phyloP scores from a whole-genome alignment of 2,797 vertebrate species.

The Karalla daura region DNA sequence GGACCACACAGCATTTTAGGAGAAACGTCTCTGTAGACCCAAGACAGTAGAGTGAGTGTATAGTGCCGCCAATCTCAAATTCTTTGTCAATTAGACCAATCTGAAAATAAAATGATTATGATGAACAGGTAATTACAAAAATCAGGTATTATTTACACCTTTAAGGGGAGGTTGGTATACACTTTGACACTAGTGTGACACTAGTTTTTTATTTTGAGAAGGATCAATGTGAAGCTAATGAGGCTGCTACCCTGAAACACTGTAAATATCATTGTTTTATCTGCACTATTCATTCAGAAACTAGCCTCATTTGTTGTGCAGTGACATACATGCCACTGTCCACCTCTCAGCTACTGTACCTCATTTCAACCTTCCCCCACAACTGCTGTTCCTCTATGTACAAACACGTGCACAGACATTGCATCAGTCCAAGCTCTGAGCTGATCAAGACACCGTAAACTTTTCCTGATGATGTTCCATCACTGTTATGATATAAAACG shows the following conservation, averaged over 20 bases:
- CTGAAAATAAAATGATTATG: slow-evolving; percentile 4
- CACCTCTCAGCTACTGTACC: slow-evolving; percentile 7
- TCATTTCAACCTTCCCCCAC: background rate
- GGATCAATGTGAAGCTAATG: slow-evolving; percentile 1
- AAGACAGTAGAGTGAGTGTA: background rate
- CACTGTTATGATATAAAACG: slow-evolving; percentile 21
- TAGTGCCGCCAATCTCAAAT: slow-evolving; percentile 4
- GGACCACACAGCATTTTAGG: background rate
- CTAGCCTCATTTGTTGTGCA: slow-evolving; percentile 3
- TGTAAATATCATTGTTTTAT: slow-evolving; percentile 53
- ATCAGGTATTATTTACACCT: slow-evolving; percentile 14
- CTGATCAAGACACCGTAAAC: slow-evolving; percentile 1
- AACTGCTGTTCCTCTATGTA: slow-evolving; percentile 25
- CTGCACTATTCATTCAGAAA: slow-evolving; percentile 18
- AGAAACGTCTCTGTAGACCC: slow-evolving; percentile 28
- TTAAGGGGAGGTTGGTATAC: slow-evolving; percentile 3
- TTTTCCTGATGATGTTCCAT: slow-evolving; percentile 19
- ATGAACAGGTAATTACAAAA: background rate
- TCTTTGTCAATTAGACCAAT: background rate
- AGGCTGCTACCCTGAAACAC: background rate
- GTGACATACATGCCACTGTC: slow-evolving; percentile 5
- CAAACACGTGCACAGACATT: slow-evolving; percentile 14
- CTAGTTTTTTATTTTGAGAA: slow-evolving; percentile 10
- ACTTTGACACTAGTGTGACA: slow-evolving; percentile 8
- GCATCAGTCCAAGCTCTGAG: slow-evolving; percentile 20